Conservation (phyloP, 2,888 invertebrate genomes). For the Nebria brevicollis region DNA sequence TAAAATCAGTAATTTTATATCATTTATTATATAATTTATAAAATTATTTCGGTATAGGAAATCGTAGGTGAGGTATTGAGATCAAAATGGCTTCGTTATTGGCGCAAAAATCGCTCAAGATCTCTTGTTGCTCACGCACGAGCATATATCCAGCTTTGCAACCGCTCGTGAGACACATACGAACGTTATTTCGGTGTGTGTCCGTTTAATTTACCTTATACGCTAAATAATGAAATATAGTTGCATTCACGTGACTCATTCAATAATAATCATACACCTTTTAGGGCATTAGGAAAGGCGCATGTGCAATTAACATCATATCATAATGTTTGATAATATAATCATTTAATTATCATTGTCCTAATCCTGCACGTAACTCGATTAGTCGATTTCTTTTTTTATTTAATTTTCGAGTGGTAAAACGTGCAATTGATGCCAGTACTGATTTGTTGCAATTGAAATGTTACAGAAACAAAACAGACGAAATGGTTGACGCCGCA, state of each 20-base stretch:
- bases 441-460: slow-evolving; percentile 40
- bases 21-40: too few relatives aligned
- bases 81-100: slow-evolving; percentile 21
- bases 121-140: slow-evolving; percentile 3
- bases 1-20: too few relatives aligned
- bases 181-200: slow-evolving; percentile 18
- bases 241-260: background rate
- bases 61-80: slow-evolving; percentile 6
- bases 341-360: background rate
- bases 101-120: background rate
- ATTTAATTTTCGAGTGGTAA: background rate
- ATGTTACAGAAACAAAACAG: slow-evolving; percentile 74
- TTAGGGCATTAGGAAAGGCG: slow-evolving; percentile 19
- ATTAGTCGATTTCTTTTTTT: background rate
- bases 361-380: slow-evolving; percentile 21
- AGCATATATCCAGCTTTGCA: slow-evolving; percentile 15
- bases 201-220: slow-evolving; percentile 8
- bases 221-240: background rate
- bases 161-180: slow-evolving; percentile 12
- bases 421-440: background rate
- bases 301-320: slow-evolving; percentile 27
- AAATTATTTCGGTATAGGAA: background rate
- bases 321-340: slow-evolving; percentile 10
- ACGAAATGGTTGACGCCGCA: slow-evolving; percentile 89
- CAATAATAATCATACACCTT: slow-evolving; percentile 7